Conservation (phyloP, 2,797 vertebrate genomes). For the Paramormyrops hopkinsi region DNA sequence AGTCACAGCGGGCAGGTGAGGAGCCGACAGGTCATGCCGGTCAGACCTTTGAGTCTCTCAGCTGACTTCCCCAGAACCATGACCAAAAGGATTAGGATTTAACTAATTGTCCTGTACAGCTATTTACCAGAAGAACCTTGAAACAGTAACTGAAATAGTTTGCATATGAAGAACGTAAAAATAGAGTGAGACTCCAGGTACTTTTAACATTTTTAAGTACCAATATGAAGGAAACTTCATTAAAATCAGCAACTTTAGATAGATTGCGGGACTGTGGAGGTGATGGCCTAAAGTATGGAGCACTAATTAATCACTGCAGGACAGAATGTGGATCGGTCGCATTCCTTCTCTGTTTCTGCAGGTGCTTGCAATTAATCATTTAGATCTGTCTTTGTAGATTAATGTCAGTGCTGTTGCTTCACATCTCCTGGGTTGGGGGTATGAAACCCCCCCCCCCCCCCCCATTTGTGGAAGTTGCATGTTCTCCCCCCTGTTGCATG, state of each 20-base stretch:
- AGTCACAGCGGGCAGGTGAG: conserved; percentile 81
- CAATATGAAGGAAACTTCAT: neutral
- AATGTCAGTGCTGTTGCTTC: neutral
- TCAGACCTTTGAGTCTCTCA: neutral
- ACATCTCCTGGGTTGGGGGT: neutral
- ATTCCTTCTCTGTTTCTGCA: neutral
- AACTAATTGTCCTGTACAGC: neutral
- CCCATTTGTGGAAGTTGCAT: neutral
- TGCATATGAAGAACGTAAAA: neutral
- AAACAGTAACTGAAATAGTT: neutral
- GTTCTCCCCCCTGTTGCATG: neutral
- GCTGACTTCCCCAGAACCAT: neutral
- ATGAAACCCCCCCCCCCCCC: neutral
- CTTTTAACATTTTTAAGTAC: neutral
- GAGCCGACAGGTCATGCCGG: too few relatives aligned
- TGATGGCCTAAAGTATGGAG: neutral
- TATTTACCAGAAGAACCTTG: neutral
- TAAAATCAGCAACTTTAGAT: neutral
- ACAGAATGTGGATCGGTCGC: neutral
- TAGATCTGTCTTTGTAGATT: neutral
- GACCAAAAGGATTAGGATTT: neutral
- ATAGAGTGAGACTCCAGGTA: neutral
- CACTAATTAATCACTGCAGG: neutral
- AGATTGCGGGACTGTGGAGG: neutral
- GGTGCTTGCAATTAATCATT: neutral